These are phyloP conservation scores for Champsocephalus gunnari DNA, from an alignment of 2,797 vertebrate species.

Conservation along the genomic window DNA sequence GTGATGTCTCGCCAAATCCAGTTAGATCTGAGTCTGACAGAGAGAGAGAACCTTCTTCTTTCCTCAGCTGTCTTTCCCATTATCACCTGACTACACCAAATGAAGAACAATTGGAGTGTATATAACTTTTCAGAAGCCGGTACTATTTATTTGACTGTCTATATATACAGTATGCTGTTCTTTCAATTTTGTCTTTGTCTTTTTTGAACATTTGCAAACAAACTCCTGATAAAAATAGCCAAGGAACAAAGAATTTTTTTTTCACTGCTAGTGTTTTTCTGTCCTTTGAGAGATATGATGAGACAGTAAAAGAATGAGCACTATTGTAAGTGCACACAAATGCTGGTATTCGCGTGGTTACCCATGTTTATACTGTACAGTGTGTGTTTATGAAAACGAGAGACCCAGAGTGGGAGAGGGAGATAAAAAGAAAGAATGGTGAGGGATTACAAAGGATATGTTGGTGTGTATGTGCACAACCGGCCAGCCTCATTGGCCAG, in stretches of 20 bases:
- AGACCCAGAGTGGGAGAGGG: slow-evolving; percentile 44
- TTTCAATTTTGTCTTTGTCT: neutral
- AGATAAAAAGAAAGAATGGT: slow-evolving; percentile 55
- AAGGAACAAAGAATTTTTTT: slow-evolving; percentile 37
- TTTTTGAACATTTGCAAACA: slow-evolving; percentile 35
- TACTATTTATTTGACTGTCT: too few relatives aligned
- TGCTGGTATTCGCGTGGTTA: slow-evolving; percentile 53
- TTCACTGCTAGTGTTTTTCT: slow-evolving; percentile 15
- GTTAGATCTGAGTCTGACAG: neutral
- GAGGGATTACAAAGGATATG: slow-evolving; percentile 59
- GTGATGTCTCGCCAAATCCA: neutral
- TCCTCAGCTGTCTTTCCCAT: slow-evolving; percentile 9
- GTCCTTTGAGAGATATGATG: slow-evolving; percentile 29
- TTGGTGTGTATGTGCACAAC: slow-evolving; percentile 44
- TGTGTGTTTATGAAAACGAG: slow-evolving; percentile 65
- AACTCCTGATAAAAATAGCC: slow-evolving; percentile 37
- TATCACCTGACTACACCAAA: neutral
- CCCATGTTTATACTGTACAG: slow-evolving; percentile 33
- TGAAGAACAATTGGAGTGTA: slow-evolving; percentile 1
- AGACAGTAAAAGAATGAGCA: slow-evolving; percentile 31
- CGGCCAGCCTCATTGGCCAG: slow-evolving; percentile 64
- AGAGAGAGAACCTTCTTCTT: neutral
- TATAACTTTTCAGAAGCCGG: slow-evolving; percentile 8
- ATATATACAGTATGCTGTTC: neutral
- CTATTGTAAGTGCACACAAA: slow-evolving; percentile 53